Evolutionary conservation across 2,888 invertebrate genomes (phyloP).

Genomic region (Archaeoteleia sp.): DNA sequence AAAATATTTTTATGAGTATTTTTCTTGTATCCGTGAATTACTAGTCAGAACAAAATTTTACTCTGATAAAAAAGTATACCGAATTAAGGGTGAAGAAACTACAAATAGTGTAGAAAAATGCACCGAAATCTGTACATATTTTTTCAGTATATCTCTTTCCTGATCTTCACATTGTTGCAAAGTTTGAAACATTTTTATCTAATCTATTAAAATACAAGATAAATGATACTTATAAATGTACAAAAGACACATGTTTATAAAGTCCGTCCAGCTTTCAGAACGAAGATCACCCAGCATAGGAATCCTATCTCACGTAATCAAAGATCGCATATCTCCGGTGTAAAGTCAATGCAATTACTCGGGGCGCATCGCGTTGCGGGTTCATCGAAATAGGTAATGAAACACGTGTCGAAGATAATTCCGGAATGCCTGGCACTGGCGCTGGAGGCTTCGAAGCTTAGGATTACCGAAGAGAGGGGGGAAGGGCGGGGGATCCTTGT

Average conservation of each 20-base stretch:
- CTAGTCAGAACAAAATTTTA: no score
- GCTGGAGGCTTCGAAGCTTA: slow-evolving; percentile 14
- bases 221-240: slow-evolving; percentile 18
- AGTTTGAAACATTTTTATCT: background rate
- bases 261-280: slow-evolving; percentile 29
- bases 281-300: slow-evolving; percentile 37
- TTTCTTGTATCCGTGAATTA: no score
- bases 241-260: slow-evolving; percentile 36
- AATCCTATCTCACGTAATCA: slow-evolving; percentile 48
- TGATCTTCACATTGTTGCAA: no score
- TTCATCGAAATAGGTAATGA: slow-evolving; percentile 58
- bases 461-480: slow-evolving; percentile 6
- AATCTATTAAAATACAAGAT: no score
- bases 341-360: slow-evolving; percentile 55
- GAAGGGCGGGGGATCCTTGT: slow-evolving; percentile 14
- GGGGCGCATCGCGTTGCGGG: slow-evolving; percentile 45
- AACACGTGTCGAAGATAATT: slow-evolving; percentile 66
- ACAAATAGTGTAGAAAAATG: no score
- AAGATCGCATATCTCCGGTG: slow-evolving; percentile 54
- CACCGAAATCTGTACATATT: no score
- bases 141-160: no score
- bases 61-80: no score
- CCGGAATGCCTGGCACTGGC: slow-evolving; percentile 52
- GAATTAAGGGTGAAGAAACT: no score
- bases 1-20: no score